These are phyloP conservation scores for Dermochelys coriacea DNA, from an alignment of 2,797 vertebrate genomes.

Conservation along the genomic window DNA sequence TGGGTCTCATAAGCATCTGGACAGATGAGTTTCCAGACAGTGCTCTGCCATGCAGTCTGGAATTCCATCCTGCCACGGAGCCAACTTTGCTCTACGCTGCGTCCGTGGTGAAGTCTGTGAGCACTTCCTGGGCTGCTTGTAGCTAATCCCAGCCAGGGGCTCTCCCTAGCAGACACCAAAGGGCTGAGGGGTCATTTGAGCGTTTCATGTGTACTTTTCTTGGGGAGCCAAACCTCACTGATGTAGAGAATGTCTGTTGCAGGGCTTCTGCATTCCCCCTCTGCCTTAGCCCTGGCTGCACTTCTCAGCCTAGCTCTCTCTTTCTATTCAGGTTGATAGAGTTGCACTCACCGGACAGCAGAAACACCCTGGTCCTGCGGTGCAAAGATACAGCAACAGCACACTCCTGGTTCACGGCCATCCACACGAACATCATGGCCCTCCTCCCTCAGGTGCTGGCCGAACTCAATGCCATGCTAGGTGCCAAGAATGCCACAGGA, in stretches of 20 bases:
- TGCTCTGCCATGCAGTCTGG: neutral
- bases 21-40: neutral
- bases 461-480: constrained; percentile 92
- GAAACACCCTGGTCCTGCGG: constrained; percentile 93
- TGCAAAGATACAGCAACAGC: constrained; percentile 92
- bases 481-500: constrained; percentile 76
- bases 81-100: neutral
- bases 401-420: constrained; percentile 94
- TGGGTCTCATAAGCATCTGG: neutral
- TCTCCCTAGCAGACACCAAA: neutral
- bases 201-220: no score
- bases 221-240: no score
- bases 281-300: neutral
- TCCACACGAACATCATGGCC: constrained; percentile 94
- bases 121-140: neutral
- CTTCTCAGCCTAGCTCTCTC: neutral
- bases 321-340: constrained; percentile 88
- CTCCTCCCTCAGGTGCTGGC: constrained; percentile 94
- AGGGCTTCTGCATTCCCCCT: neutral
- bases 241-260: neutral
- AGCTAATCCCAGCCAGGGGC: neutral
- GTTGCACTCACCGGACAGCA: constrained; percentile 94
- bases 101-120: neutral
- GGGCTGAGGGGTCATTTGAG: neutral
- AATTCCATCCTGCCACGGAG: no score